Percentiles rank a stretch among this genome's conserved stretches.
Conservation (phyloP, 2,113 vertebrate species). For the Cygnus atratus region DNA sequence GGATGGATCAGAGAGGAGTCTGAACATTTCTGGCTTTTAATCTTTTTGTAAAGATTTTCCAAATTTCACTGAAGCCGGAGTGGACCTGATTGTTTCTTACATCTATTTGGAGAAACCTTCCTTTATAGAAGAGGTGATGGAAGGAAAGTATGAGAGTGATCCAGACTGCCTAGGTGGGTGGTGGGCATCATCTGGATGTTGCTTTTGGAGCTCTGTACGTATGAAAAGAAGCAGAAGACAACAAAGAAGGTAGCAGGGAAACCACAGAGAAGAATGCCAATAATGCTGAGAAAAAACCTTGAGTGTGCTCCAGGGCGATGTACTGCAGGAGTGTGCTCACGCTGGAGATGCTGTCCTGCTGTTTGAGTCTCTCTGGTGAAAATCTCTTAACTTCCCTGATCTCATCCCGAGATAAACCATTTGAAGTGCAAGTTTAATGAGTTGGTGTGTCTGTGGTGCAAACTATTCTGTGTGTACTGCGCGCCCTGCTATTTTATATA, state of each 20-base stretch:
- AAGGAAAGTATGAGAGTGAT: not conserved
- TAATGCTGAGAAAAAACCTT: not conserved
- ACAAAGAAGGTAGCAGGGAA: not conserved
- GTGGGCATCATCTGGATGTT: not conserved
- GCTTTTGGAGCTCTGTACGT: not conserved
- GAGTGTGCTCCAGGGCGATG: not conserved
- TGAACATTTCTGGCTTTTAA: not conserved
- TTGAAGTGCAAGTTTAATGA: not conserved
- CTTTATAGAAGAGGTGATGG: not conserved
- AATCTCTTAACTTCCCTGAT: not conserved
- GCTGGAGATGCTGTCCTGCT: not conserved
- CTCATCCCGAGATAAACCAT: not conserved
- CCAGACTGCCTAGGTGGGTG: rapidly evolving
- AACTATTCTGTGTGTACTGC: not conserved
- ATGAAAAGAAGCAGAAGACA: not conserved
- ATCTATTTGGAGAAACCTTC: not conserved
- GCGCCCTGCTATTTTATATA: not conserved
- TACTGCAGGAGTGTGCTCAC: not conserved
- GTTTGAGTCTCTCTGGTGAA: not conserved
- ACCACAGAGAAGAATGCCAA: not conserved
- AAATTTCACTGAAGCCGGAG: not conserved
- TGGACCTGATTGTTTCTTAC: not conserved
- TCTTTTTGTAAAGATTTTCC: not conserved
- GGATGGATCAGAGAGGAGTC: not conserved
- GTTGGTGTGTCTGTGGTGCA: not conserved